These are phyloP conservation scores for Aleiodes leptofemur DNA, from an alignment of 2,888 invertebrate genomes.

Conservation along the genomic window DNA sequence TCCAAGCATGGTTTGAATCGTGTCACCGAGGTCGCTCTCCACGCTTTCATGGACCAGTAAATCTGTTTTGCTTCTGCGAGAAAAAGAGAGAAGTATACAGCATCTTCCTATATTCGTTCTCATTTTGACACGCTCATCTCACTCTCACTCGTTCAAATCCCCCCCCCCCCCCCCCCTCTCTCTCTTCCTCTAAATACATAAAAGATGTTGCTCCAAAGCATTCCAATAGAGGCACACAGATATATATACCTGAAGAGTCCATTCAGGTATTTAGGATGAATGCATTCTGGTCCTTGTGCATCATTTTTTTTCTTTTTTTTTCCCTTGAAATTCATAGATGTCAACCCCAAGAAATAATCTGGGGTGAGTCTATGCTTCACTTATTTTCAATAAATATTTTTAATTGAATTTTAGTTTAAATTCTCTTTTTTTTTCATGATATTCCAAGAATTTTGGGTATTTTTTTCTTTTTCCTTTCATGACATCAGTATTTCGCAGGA, in stretches of 20 bases:
- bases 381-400: slow-evolving; percentile 37
- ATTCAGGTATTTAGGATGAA: slow-evolving; percentile 65
- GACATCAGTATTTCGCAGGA: background rate
- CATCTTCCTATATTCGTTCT: slow-evolving; percentile 38
- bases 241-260: slow-evolving; percentile 62
- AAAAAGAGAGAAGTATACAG: slow-evolving; percentile 50
- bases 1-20: slow-evolving; percentile 57
- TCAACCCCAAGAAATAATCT: slow-evolving; percentile 46
- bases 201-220: slow-evolving; percentile 30
- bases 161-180: slow-evolving; percentile 50
- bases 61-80: slow-evolving; percentile 59
- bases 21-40: slow-evolving; percentile 61
- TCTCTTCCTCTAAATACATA: slow-evolving; percentile 43
- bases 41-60: slow-evolving; percentile 61
- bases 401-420: slow-evolving; percentile 41
- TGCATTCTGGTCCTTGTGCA: slow-evolving; percentile 58
- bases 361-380: slow-evolving; percentile 36
- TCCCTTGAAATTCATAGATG: slow-evolving; percentile 46
- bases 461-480: background rate
- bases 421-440: background rate
- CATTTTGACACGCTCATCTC: slow-evolving; percentile 59
- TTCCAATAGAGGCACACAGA: slow-evolving; percentile 19
- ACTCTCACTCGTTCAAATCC: slow-evolving; percentile 42
- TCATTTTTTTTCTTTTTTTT: slow-evolving; percentile 49
- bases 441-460: background rate